Percentiles rank a stretch among this genome's conserved stretches.
phyloP scores from a whole-genome alignment of 64 coral and sea anemone species.

The Astreopora myriophthalma region DNA sequence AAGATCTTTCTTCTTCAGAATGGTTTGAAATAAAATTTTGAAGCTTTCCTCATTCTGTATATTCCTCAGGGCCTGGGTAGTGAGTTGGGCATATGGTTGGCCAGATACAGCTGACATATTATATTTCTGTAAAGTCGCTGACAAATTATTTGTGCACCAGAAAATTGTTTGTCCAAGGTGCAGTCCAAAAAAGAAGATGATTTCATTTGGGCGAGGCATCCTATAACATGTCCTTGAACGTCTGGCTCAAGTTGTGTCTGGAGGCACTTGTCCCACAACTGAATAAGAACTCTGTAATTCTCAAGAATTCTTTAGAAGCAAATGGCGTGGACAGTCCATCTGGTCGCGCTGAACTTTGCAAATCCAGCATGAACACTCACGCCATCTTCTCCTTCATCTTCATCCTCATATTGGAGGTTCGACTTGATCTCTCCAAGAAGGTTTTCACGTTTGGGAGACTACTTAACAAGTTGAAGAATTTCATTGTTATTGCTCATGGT shows the following conservation, averaged over 20 bases:
- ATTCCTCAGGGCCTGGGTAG: background rate
- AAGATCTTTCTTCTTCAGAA: too few species aligned
- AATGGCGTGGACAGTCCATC: slow-evolving; percentile 37
- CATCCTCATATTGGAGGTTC: slow-evolving; percentile 19
- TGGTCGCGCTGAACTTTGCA: slow-evolving; percentile 31
- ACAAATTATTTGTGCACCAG: slow-evolving; percentile 38
- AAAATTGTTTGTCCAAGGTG: slow-evolving; percentile 11
- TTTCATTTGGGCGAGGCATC: slow-evolving; percentile 48
- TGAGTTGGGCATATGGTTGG: slow-evolving; percentile 17
- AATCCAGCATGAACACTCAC: background rate
- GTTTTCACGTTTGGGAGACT: slow-evolving; percentile 31
- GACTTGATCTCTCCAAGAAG: slow-evolving; percentile 45
- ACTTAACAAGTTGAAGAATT: slow-evolving; percentile 48
- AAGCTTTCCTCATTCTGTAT: slow-evolving; percentile 51
- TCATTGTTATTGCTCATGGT: slow-evolving; percentile 27
- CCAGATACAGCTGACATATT: slow-evolving; percentile 1
- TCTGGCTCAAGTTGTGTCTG: slow-evolving; percentile 17
- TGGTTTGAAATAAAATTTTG: too few species aligned
- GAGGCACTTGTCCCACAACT: background rate
- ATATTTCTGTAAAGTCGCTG: slow-evolving; percentile 21
- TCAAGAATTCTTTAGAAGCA: slow-evolving; percentile 35
- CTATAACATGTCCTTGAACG: slow-evolving; percentile 3
- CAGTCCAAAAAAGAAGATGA: slow-evolving; percentile 17
- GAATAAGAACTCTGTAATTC: background rate
- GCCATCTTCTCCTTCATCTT: background rate